phyloP scores from a whole-genome alignment of 2,113 vertebrate genomes.

The Seriola dumerili region DNA sequence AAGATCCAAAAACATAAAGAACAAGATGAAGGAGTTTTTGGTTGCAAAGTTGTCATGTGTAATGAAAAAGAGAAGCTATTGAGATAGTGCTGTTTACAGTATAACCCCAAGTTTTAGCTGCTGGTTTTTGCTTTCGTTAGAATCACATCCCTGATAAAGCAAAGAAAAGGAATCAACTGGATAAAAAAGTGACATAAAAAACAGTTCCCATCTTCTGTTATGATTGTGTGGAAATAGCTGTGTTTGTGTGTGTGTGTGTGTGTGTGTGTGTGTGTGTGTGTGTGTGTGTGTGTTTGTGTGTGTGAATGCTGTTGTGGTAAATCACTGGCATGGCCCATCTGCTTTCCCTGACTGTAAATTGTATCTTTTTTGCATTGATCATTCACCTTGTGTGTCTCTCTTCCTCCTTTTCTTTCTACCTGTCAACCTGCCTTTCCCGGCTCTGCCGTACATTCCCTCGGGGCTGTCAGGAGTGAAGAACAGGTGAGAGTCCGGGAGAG shows the following conservation, averaged over 20 bases:
- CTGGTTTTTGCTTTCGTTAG: constrained; percentile 80
- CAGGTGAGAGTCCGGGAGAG: constrained; percentile 32
- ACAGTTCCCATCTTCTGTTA: constrained; percentile 40
- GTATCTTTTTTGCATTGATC: constrained; percentile 77
- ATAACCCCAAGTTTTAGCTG: constrained; percentile 68
- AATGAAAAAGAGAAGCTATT: constrained; percentile 52
- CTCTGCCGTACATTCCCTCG: constrained; percentile 51
- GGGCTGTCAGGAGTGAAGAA: constrained; percentile 47
- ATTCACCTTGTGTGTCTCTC: constrained; percentile 40
- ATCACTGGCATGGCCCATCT: constrained; percentile 62
- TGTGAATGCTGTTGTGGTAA: constrained; percentile 41
- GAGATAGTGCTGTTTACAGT: constrained; percentile 64
- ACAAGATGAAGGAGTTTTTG: constrained; percentile 76
- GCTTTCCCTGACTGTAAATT: constrained; percentile 66
- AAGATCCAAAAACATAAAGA: constrained; percentile 51
- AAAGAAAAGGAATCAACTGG: constrained; percentile 47
- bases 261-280: constrained; percentile 18
- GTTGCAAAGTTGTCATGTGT: constrained; percentile 77
- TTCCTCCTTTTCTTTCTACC: constrained; percentile 17
- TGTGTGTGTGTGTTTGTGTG: not conserved
- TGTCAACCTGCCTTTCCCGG: not conserved
- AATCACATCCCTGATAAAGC: constrained; percentile 82
- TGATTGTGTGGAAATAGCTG: constrained; percentile 40
- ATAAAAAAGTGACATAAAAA: constrained; percentile 67
- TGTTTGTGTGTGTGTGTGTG: not conserved